These are phyloP conservation scores for Charadrius vociferus DNA, from an alignment of 2,113 vertebrate species.

Conservation along the genomic window DNA sequence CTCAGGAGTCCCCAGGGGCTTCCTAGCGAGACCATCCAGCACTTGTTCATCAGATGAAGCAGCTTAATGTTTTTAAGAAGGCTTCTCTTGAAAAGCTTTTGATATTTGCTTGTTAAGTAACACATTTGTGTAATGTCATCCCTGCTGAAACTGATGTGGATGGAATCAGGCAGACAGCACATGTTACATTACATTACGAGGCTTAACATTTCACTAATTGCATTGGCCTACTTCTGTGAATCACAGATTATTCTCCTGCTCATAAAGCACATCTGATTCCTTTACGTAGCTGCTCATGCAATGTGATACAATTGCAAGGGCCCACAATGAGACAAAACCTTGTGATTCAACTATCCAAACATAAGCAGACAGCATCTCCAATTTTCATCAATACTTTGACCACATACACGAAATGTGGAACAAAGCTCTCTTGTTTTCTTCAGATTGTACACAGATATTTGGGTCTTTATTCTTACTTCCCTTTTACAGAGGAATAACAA, in stretches of 20 bases:
- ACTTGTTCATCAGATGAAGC: background rate
- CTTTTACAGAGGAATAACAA: background rate
- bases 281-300: background rate
- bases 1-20: background rate
- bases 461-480: background rate
- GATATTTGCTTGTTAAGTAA: background rate
- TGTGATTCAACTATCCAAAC: background rate
- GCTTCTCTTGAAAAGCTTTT: background rate
- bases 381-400: background rate
- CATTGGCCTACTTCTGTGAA: conserved; percentile 30
- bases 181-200: background rate
- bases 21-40: background rate
- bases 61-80: background rate
- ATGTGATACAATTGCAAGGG: background rate
- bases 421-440: background rate
- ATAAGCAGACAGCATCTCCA: background rate
- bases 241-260: background rate
- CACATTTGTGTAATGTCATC: background rate
- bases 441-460: background rate
- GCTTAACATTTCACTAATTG: conserved; percentile 31
- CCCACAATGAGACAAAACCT: background rate
- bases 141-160: background rate
- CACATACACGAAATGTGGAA: background rate
- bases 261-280: background rate
- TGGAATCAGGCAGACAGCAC: background rate